Percentiles rank a stretch among this genome's conserved stretches.
Evolutionary conservation across 1,140 invertebrate genomes (phyloP).

Genomic region (Melipona quadrifasciata): DNA sequence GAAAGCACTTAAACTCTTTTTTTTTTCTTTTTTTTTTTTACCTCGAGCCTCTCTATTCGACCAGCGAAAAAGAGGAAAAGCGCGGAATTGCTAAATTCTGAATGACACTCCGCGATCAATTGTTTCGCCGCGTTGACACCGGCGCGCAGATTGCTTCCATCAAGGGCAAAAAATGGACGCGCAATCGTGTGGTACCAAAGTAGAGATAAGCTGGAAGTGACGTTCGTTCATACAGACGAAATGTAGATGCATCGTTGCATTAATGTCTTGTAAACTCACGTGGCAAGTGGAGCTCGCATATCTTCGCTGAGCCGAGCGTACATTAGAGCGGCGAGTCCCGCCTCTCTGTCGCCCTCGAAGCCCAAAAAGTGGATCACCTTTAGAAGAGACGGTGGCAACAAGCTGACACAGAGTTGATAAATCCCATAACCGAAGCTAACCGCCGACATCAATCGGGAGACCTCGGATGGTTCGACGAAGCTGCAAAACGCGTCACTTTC

Average conservation of each 20-base stretch:
- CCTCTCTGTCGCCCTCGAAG: constrained; percentile 86
- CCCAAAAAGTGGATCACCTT: constrained; percentile 87
- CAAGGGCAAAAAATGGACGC: constrained; percentile 87
- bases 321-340: constrained; percentile 85
- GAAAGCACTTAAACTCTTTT: too few relatives aligned
- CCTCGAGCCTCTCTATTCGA: constrained; percentile 85
- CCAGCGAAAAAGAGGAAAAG: constrained; percentile 88
- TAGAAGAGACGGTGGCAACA: constrained; percentile 86
- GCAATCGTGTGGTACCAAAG: constrained; percentile 90
- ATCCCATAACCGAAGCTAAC: constrained; percentile 89
- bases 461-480: constrained; percentile 80
- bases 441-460: constrained; percentile 85
- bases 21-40: constrained; percentile 67
- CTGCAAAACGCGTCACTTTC: constrained; percentile 59
- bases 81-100: constrained; percentile 85
- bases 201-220: constrained; percentile 83
- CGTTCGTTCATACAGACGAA: background rate
- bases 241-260: background rate
- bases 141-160: constrained; percentile 84
- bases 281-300: constrained; percentile 88
- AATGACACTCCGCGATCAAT: constrained; percentile 84
- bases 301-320: constrained; percentile 85
- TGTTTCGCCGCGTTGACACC: constrained; percentile 84
- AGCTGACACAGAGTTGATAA: constrained; percentile 87
- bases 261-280: constrained; percentile 79